Evolutionary conservation across 2,888 invertebrate genomes (phyloP).

Genomic region (Troides oblongomaculatus): DNA sequence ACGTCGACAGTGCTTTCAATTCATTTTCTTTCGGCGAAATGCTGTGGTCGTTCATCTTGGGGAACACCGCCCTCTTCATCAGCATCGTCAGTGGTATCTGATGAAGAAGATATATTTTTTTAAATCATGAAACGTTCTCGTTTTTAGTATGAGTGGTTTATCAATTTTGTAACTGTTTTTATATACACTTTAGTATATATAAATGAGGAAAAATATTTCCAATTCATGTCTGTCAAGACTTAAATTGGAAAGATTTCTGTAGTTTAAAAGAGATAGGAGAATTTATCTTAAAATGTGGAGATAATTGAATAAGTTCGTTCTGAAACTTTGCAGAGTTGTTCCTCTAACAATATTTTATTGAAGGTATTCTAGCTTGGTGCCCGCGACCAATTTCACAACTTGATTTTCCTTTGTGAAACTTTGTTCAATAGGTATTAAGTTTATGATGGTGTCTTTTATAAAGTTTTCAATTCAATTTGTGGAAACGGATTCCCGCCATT

Average conservation of each 20-base stretch:
- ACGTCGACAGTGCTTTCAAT: constrained; percentile 87
- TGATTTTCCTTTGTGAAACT: neutral
- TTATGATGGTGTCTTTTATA: too few relatives aligned
- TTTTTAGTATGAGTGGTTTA: too few relatives aligned
- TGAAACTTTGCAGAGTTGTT: constrained; percentile 13
- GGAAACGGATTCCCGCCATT: too few relatives aligned
- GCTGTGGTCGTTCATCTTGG: constrained; percentile 83
- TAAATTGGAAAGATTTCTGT: neutral
- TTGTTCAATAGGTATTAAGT: neutral
- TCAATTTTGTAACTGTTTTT: too few relatives aligned
- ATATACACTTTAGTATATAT: too few relatives aligned
- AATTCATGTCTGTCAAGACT: too few relatives aligned
- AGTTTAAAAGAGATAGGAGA: neutral
- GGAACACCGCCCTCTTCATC: constrained; percentile 84
- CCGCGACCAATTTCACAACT: neutral
- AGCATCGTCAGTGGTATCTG: constrained; percentile 87
- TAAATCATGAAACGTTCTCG: neutral
- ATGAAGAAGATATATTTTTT: neutral
- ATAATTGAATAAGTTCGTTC: constrained; percentile 11
- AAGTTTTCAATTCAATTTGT: too few relatives aligned
- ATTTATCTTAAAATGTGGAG: neutral
- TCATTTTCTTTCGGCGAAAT: constrained; percentile 89
- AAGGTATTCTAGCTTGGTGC: constrained; percentile 6
- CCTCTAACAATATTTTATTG: constrained; percentile 2
- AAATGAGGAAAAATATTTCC: too few relatives aligned